Conservation (phyloP, 2,113 vertebrate genomes). For the Alosa alosa region DNA sequence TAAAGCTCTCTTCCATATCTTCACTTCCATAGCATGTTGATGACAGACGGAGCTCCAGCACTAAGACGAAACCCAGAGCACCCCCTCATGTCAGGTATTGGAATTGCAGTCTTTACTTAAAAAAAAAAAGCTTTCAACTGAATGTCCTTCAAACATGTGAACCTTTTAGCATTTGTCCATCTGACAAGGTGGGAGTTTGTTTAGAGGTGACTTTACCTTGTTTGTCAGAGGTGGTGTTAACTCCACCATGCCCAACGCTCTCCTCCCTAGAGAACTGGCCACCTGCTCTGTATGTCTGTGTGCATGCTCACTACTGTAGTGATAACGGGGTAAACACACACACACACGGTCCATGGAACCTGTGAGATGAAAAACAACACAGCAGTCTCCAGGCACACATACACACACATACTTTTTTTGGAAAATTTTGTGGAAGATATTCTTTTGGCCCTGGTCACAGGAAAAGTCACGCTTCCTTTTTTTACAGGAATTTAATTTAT, state of each 20-base stretch:
- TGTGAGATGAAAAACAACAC: no score
- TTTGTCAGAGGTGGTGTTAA: not conserved
- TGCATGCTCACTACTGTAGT: not conserved
- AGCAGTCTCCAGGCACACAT: no score
- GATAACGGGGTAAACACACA: not conserved
- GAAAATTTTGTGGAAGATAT: no score
- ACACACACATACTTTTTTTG: no score
- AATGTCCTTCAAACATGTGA: no score
- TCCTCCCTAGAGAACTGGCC: not conserved
- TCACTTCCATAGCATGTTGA: not conserved
- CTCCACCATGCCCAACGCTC: not conserved
- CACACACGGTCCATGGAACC: no score
- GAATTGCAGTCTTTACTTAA: not conserved
- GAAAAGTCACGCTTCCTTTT: no score
- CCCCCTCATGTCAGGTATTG: constrained; percentile 37
- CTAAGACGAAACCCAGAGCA: constrained; percentile 45
- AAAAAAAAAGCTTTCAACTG: not conserved
- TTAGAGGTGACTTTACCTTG: not conserved
- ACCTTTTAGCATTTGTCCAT: no score
- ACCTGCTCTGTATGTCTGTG: not conserved
- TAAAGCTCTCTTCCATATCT: not conserved
- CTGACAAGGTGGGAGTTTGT: not conserved
- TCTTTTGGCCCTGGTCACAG: no score
- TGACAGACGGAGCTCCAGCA: constrained; percentile 6
- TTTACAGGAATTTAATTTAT: no score